Evolutionary conservation across 2,888 invertebrate species (phyloP).

Genomic region (Mystacides longicornis): DNA sequence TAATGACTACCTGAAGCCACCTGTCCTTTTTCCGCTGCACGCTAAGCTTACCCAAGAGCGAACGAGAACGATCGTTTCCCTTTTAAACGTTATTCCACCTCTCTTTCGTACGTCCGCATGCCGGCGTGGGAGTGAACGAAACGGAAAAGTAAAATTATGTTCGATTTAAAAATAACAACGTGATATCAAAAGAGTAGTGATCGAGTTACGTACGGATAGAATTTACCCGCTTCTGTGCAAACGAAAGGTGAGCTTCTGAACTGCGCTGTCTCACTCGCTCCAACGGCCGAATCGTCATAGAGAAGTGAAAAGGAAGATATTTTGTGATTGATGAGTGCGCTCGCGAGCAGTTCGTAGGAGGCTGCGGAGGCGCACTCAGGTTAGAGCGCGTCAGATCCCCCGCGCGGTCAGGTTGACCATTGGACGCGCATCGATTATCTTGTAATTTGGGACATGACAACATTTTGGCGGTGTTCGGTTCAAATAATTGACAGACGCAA

Average conservation of each 20-base stretch:
- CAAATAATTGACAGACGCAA: no score
- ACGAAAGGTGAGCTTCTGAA: slow-evolving; percentile 22
- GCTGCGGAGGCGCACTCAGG: slow-evolving; percentile 12
- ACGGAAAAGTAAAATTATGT: slow-evolving; percentile 5
- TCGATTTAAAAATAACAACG: not conserved
- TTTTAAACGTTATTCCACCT: slow-evolving; percentile 7
- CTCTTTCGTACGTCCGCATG: not conserved
- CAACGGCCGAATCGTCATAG: not conserved
- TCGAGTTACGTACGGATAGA: slow-evolving; percentile 21
- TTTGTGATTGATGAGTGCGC: slow-evolving; percentile 22
- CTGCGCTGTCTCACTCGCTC: slow-evolving; percentile 11
- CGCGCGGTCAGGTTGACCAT: slow-evolving; percentile 18
- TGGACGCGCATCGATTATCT: no score
- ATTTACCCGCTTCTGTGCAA: slow-evolving; percentile 24
- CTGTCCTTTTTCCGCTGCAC: slow-evolving; percentile 49
- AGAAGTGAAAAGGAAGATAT: slow-evolving; percentile 15
- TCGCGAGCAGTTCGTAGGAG: slow-evolving; percentile 19
- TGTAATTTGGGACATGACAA: no score
- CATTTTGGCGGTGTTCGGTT: no score
- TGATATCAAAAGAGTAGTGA: slow-evolving; percentile 17
- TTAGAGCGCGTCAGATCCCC: slow-evolving; percentile 17
- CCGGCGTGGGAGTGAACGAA: not conserved
- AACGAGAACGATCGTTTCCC: slow-evolving; percentile 40
- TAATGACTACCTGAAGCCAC: slow-evolving; percentile 43
- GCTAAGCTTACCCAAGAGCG: slow-evolving; percentile 46